These are phyloP conservation scores for Enhydra lutris DNA, from an alignment of 2,113 vertebrate species.

Conservation along the genomic window DNA sequence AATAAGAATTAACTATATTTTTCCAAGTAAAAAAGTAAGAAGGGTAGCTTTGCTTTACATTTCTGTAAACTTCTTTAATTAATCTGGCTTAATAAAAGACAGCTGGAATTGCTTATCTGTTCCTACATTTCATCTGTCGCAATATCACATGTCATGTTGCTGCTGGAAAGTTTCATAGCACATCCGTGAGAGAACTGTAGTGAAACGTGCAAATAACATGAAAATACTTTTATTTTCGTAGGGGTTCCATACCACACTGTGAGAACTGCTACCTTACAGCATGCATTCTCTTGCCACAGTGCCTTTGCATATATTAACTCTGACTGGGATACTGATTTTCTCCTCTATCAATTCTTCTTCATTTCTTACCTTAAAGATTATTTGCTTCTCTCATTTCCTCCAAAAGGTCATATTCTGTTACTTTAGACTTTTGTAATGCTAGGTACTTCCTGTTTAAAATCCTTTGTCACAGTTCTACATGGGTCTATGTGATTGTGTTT, in stretches of 20 bases:
- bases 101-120: background rate
- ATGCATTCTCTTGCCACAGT: background rate
- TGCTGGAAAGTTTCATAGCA: background rate
- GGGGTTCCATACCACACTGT: background rate
- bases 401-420: background rate
- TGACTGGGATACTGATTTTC: background rate
- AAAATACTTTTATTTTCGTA: background rate
- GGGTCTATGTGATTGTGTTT: background rate
- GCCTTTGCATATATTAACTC: background rate
- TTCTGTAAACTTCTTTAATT: background rate
- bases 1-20: background rate
- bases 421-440: background rate
- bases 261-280: background rate
- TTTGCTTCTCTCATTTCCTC: background rate
- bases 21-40: background rate
- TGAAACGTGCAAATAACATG: background rate
- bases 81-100: background rate
- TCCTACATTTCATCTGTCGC: background rate
- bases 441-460: background rate
- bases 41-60: background rate
- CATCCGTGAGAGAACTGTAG: background rate
- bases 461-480: background rate
- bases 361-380: background rate
- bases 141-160: background rate
- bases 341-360: background rate